These are phyloP conservation scores for Allolobophora icterica DNA, from an alignment of 2,888 invertebrate genomes.

Conservation along the genomic window DNA sequence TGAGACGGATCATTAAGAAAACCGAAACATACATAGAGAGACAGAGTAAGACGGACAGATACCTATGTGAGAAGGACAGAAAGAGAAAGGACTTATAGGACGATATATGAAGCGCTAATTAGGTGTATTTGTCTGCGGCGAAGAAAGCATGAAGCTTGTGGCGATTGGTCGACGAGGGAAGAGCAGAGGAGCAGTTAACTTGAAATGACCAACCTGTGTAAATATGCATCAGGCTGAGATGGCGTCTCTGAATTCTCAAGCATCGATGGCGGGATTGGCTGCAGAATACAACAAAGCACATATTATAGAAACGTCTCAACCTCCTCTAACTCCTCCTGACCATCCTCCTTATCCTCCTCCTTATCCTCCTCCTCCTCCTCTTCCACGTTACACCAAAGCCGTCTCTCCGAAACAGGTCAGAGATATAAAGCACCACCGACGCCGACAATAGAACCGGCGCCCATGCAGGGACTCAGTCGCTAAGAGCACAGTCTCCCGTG, in stretches of 20 bases:
- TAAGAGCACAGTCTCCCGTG: background rate
- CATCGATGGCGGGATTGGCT: slow-evolving; percentile 21
- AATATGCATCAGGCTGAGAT: slow-evolving; percentile 3
- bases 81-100: background rate
- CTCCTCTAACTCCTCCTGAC: no score
- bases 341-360: no score
- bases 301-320: background rate
- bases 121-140: background rate
- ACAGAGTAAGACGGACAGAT: no score
- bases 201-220: slow-evolving; percentile 24
- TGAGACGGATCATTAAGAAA: background rate
- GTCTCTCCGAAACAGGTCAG: background rate
- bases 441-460: background rate
- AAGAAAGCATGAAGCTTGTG: background rate
- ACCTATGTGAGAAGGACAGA: no score
- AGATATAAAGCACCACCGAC: background rate
- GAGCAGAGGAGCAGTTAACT: background rate
- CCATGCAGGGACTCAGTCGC: background rate
- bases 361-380: background rate
- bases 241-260: slow-evolving; percentile 19
- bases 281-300: background rate
- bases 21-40: background rate
- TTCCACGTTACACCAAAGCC: background rate
- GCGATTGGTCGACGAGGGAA: background rate
- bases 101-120: background rate